Evolutionary conservation across 2,888 invertebrate species (phyloP), one percentile per base, ranked within the genome.

Genomic region (Brachypalpus laphriformis): DNA sequence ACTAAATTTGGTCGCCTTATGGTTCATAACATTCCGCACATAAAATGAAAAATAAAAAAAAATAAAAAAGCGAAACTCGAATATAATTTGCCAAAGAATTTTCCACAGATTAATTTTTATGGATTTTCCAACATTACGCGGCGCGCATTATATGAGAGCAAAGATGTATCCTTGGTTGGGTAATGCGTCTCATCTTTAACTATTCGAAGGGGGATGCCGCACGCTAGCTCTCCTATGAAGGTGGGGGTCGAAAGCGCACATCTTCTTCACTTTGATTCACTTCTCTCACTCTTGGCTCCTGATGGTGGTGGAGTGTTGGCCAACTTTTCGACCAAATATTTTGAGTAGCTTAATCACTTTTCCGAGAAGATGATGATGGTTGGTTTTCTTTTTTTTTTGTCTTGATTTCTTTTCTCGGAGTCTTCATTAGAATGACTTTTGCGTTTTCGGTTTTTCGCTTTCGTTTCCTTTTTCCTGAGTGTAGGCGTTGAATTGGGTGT

Each of bases 21-120:
- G 86, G 82, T 75, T 86, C 82, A 86, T 86, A 86, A 86, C 82
- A 82, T 82, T 82, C 76, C 76, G 72, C 72, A 72, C 71, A 82
- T 77, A 82, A 85, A 85, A 85, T 45, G 42, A 8, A 70, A 81
- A 71, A 57, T 65, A 59, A 57, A 75, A 70, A 45, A 59, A 80
- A 70, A 61, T 42, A 31, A 57, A 61, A 61, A 25, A 54, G 47
- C 47, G 47, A 82, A 82, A 82, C 65, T 86, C 83, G 68, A 82
- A 87, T 86, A 78, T 82, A 82, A 82, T 83, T 80, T 87, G 83
- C 70, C 81, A 86, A 82, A 77, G 87, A 88, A 88, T 88, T 88
- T 88, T 88, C 87, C 88, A 87, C 86, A 88, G 88, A 88, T 88
- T 88, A 88, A 88, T 87, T 88, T 88, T 88, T 88, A 88, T 88